Conservation (phyloP, 2,113 vertebrate genomes). For the Eupsittula cactorum region DNA sequence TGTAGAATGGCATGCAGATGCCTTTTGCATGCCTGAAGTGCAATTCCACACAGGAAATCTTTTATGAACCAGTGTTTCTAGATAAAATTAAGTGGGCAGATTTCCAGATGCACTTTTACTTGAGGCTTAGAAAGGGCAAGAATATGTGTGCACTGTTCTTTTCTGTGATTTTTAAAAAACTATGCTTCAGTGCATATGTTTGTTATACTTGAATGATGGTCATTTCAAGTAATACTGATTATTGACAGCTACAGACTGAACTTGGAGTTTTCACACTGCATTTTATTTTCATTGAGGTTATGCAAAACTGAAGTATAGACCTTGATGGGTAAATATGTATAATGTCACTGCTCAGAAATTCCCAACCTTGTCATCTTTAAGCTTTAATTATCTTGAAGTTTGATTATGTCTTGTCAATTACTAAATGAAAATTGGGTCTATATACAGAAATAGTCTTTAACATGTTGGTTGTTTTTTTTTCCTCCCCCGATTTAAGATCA, state of each 20-base stretch:
- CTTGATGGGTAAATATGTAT: background rate
- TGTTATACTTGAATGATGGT: background rate
- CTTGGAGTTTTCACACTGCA: background rate
- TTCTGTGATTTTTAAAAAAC: background rate
- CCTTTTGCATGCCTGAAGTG: conserved; percentile 21
- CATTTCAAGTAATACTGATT: background rate
- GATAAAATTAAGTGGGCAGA: conserved; percentile 3
- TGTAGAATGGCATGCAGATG: background rate
- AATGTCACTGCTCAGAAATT: background rate
- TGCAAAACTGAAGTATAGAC: background rate
- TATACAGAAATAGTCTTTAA: background rate
- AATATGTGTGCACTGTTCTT: background rate
- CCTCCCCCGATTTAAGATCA: background rate
- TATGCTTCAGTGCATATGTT: background rate
- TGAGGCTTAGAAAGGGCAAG: background rate
- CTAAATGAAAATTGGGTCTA: background rate
- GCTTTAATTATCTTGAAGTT: background rate
- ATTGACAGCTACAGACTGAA: background rate
- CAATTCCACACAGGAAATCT: background rate
- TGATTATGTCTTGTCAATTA: background rate
- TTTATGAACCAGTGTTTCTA: background rate
- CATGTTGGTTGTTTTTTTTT: background rate
- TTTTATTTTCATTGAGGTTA: background rate
- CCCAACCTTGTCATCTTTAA: background rate
- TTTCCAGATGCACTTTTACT: background rate